phyloP scores from a whole-genome alignment of 2,888 invertebrate species.

The Mamestra brassicae region DNA sequence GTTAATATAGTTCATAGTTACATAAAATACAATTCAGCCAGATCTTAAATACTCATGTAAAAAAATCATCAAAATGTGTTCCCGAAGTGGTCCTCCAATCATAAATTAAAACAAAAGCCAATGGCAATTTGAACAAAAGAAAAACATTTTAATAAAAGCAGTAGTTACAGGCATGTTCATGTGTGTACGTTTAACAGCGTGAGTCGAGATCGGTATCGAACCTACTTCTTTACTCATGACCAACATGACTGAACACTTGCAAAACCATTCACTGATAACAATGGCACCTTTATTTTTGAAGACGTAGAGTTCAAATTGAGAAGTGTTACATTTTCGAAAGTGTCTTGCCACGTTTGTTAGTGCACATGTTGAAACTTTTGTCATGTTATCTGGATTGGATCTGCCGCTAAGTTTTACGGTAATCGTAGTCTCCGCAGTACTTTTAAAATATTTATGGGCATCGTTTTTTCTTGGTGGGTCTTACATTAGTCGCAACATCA shows the following conservation, averaged over 20 bases:
- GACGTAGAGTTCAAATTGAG: constrained; percentile 34
- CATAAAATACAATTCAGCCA: constrained; percentile 45
- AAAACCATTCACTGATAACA: constrained; percentile 12
- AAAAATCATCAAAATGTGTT: constrained; percentile 33
- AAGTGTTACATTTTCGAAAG: constrained; percentile 28
- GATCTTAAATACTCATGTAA: constrained; percentile 11
- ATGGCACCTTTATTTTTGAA: constrained; percentile 16
- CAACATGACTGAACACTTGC: constrained; percentile 48
- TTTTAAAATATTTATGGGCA: constrained; percentile 78
- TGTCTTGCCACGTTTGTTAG: constrained; percentile 50
- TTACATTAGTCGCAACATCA: constrained; percentile 68
- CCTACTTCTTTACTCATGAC: constrained; percentile 75
- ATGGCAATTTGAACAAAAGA: constrained; percentile 63
- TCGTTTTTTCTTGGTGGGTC: constrained; percentile 73
- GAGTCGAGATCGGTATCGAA: constrained; percentile 81
- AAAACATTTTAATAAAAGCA: constrained; percentile 74
- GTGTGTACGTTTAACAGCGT: constrained; percentile 77
- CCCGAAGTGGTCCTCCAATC: constrained; percentile 33
- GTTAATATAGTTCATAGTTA: constrained; percentile 42
- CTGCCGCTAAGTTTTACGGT: constrained; percentile 85
- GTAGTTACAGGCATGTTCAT: constrained; percentile 80
- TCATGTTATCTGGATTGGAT: constrained; percentile 83
- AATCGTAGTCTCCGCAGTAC: constrained; percentile 77
- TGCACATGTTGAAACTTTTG: constrained; percentile 83
- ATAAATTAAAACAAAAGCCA: constrained; percentile 63